These are phyloP conservation scores for Timema podura DNA, from an alignment of 2,888 invertebrate genomes.

Conservation along the genomic window DNA sequence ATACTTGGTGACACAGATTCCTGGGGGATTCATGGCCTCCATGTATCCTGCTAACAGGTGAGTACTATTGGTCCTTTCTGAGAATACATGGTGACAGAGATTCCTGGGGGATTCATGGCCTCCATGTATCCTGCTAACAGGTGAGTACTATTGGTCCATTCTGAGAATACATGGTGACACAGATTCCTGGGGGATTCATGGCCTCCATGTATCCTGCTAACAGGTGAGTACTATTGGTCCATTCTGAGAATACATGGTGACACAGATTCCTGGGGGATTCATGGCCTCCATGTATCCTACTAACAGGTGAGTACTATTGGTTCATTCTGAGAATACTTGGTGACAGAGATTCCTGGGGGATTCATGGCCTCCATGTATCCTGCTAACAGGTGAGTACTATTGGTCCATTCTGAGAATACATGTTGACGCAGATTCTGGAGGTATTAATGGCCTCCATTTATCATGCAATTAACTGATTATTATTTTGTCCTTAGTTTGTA, in stretches of 20 bases:
- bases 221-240: conserved; percentile 47
- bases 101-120: conserved; percentile 96
- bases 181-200: conserved; percentile 96
- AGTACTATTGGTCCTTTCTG: conserved; percentile 43
- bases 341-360: conserved; percentile 91
- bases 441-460: conserved; percentile 96
- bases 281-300: conserved; percentile 96
- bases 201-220: conserved; percentile 97
- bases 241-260: no score
- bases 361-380: conserved; percentile 95
- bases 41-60: conserved; percentile 91
- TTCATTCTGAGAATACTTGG: no score
- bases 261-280: conserved; percentile 95
- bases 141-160: conserved; percentile 47
- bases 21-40: conserved; percentile 95
- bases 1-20: conserved; percentile 63
- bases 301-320: conserved; percentile 57
- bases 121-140: conserved; percentile 94
- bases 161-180: no score
- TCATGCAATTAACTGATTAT: conserved; percentile 61
- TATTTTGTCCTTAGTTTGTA: no score
- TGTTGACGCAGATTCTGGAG: conserved; percentile 88
- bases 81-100: conserved; percentile 53
- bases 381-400: conserved; percentile 67
- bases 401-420: conserved; percentile 46